Evolutionary conservation across 2,888 invertebrate genomes (phyloP).

Genomic region (Synergus itoensis): DNA sequence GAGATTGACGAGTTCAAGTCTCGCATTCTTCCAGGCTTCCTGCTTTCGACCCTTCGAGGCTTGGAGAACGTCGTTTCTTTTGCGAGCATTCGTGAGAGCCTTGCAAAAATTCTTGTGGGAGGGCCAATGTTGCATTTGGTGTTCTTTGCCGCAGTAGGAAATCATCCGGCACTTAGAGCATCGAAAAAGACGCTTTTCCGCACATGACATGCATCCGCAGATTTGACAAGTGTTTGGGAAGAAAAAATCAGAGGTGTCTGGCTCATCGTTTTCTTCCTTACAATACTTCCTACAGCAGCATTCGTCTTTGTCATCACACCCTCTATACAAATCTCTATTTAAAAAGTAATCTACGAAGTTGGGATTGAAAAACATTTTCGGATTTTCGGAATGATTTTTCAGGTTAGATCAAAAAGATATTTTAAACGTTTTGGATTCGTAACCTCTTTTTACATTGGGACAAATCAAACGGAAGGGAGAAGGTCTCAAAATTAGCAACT

Average conservation of each 20-base stretch:
- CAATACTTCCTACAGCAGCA: neutral
- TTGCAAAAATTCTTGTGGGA: constrained; percentile 5
- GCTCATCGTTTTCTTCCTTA: neutral
- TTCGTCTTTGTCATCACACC: neutral
- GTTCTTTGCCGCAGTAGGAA: neutral
- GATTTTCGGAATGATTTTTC: neutral
- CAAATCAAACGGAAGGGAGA: neutral
- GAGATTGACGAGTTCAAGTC: neutral
- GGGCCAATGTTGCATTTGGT: neutral
- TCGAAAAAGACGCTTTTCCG: neutral
- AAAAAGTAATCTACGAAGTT: no score
- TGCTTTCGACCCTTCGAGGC: neutral
- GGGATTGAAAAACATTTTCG: neutral
- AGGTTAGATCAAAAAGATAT: neutral
- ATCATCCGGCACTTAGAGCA: constrained; percentile 18
- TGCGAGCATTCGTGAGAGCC: neutral
- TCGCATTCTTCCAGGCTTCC: constrained; percentile 2
- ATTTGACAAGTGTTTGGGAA: constrained; percentile 17
- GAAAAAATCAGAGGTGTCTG: neutral
- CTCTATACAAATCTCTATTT: no score
- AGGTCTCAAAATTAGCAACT: neutral
- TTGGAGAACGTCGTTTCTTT: neutral
- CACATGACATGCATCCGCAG: neutral
- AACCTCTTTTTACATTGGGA: neutral
- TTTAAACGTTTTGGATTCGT: neutral